Conservation (phyloP, 2,113 vertebrate genomes). For the Polypterus bichir region DNA sequence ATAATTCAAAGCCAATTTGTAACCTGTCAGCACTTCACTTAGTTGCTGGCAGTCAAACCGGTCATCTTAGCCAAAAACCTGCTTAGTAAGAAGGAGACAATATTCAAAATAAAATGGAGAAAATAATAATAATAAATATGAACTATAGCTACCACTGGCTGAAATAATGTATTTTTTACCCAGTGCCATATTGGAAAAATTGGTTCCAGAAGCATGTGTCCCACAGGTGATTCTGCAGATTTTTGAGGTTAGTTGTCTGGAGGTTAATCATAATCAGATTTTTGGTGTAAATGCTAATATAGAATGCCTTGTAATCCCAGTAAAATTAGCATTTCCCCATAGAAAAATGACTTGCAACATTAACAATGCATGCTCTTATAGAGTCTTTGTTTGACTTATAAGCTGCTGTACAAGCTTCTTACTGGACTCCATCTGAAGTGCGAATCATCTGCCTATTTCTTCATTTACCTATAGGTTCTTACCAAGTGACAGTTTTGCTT, state of each 20-base stretch:
- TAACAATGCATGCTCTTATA: no score
- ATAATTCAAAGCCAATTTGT: slow-evolving; percentile 64
- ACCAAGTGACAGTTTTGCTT: no score
- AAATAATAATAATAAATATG: no score
- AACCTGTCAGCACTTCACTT: slow-evolving; percentile 59
- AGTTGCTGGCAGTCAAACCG: slow-evolving; percentile 38
- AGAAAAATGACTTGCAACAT: no score
- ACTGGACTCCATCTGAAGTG: no score
- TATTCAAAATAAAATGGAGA: no score
- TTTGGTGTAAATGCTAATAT: background rate
- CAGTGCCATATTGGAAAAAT: slow-evolving; percentile 29
- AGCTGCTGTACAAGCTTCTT: no score
- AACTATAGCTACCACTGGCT: background rate
- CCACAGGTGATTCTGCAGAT: slow-evolving; percentile 25
- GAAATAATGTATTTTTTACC: slow-evolving; percentile 16
- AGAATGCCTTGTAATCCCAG: background rate
- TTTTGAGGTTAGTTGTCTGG: background rate
- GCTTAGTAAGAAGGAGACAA: slow-evolving; percentile 21
- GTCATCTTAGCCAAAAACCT: slow-evolving; percentile 40
- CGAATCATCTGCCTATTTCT: no score
- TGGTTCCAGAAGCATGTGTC: slow-evolving; percentile 51
- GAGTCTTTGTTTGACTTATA: no score
- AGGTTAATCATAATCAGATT: slow-evolving; percentile 5
- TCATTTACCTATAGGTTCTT: no score
- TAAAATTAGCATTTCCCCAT: background rate